Percentiles rank a stretch among this genome's conserved stretches.
phyloP scores from a whole-genome alignment of 1,140 invertebrate genomes.

The Drosophila chauvacae region DNA sequence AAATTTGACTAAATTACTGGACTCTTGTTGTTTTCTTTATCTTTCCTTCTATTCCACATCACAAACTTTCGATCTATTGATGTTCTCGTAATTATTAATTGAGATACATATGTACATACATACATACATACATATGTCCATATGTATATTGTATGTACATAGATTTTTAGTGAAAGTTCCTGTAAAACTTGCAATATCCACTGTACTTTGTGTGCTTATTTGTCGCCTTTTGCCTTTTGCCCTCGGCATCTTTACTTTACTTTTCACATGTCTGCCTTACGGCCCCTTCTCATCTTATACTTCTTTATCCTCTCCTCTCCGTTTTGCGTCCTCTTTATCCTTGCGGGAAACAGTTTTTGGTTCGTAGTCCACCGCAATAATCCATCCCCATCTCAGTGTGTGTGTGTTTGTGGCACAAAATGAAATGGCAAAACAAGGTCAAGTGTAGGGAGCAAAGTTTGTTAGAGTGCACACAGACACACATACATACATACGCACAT shows the following conservation, averaged over 20 bases:
- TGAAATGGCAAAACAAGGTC: slow-evolving; percentile 81
- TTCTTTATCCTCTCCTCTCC: not conserved
- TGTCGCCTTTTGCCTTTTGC: slow-evolving; percentile 37
- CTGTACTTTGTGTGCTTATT: not conserved
- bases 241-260: slow-evolving; percentile 59
- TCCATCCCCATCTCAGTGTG: slow-evolving; percentile 48
- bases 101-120: not conserved
- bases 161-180: not conserved
- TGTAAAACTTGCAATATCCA: slow-evolving; percentile 9
- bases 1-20: slow-evolving; percentile 64
- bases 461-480: slow-evolving; percentile 65
- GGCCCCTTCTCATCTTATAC: not conserved
- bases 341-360: slow-evolving; percentile 37
- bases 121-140: no score
- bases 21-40: slow-evolving; percentile 4
- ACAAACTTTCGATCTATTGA: slow-evolving; percentile 3
- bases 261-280: slow-evolving; percentile 56
- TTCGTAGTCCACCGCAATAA: slow-evolving; percentile 67
- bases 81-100: not conserved
- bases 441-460: slow-evolving; percentile 82
- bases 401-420: slow-evolving; percentile 58
- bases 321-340: not conserved
- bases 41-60: not conserved
- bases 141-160: not conserved
- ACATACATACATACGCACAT: slow-evolving; percentile 6